Conservation (phyloP, 2,888 invertebrate genomes). For the Pachliopta kotzebuea region DNA sequence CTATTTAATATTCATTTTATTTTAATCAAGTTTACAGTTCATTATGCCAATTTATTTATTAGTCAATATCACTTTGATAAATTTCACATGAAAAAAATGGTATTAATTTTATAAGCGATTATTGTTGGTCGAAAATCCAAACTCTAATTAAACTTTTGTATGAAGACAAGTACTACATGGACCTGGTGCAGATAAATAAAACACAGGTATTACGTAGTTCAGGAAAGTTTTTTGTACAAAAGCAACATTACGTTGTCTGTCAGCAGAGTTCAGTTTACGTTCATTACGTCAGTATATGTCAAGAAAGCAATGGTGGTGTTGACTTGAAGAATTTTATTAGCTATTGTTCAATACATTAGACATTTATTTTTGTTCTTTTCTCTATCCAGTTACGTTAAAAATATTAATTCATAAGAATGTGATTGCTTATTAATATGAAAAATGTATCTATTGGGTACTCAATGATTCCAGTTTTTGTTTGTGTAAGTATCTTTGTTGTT, state of each 20-base stretch:
- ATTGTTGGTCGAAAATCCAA: too few species aligned
- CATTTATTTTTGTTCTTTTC: slow-evolving; percentile 30
- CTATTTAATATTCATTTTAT: too few species aligned
- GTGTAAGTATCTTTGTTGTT: slow-evolving; percentile 75
- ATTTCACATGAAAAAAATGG: too few species aligned
- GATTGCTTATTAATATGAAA: slow-evolving; percentile 30
- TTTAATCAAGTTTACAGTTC: too few species aligned
- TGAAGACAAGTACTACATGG: too few species aligned
- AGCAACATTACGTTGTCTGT: slow-evolving; percentile 36
- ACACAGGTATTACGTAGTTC: background rate
- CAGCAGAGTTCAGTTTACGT: slow-evolving; percentile 45
- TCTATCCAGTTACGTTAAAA: slow-evolving; percentile 16
- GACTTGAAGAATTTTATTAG: slow-evolving; percentile 44
- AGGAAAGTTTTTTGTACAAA: background rate
- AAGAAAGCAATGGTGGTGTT: slow-evolving; percentile 65
- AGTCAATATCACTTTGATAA: too few species aligned
- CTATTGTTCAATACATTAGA: slow-evolving; percentile 32
- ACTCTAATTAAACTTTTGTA: too few species aligned
- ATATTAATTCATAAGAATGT: slow-evolving; percentile 4
- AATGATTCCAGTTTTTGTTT: slow-evolving; percentile 50
- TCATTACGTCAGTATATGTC: slow-evolving; percentile 35
- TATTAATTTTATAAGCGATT: too few species aligned
- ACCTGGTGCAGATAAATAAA: too few species aligned
- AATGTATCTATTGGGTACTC: slow-evolving; percentile 42
- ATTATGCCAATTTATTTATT: too few species aligned